Evolutionary conservation across 1,140 invertebrate species (phyloP).

Genomic region (Chlorops oryzae): DNA sequence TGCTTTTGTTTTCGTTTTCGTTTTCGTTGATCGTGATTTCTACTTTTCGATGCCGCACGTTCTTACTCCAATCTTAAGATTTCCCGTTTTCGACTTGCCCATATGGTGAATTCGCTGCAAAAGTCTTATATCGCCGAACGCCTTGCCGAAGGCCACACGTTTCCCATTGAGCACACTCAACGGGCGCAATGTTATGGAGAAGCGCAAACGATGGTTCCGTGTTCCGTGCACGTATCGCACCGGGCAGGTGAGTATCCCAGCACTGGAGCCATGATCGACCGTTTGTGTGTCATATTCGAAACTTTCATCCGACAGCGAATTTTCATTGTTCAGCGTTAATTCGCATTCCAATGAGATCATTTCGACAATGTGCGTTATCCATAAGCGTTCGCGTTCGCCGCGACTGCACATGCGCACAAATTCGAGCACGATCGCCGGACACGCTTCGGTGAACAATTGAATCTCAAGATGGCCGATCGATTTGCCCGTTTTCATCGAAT

Average conservation of each 20-base stretch:
- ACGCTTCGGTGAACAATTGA: conserved; percentile 36
- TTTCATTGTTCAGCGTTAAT: too few species aligned
- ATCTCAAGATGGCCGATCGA: conserved; percentile 25
- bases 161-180: conserved; percentile 31
- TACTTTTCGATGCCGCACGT: too few species aligned
- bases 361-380: conserved; percentile 22
- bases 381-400: conserved; percentile 5
- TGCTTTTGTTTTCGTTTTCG: too few species aligned
- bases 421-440: conserved; percentile 29
- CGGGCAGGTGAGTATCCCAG: conserved; percentile 34
- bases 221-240: conserved; percentile 32
- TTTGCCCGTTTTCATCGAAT: conserved; percentile 15
- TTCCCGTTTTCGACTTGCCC: too few species aligned
- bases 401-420: conserved; percentile 35
- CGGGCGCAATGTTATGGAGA: conserved; percentile 35
- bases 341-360: conserved; percentile 34
- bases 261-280: conserved; percentile 35
- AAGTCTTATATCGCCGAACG: too few species aligned
- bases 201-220: conserved; percentile 20
- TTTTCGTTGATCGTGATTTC: too few species aligned
- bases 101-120: too few species aligned
- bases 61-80: too few species aligned
- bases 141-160: conserved; percentile 31
- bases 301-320: too few species aligned
- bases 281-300: too few species aligned